Evolutionary conservation across 2,797 vertebrate species (phyloP).

Genomic region (Sebastes hopkinsi): DNA sequence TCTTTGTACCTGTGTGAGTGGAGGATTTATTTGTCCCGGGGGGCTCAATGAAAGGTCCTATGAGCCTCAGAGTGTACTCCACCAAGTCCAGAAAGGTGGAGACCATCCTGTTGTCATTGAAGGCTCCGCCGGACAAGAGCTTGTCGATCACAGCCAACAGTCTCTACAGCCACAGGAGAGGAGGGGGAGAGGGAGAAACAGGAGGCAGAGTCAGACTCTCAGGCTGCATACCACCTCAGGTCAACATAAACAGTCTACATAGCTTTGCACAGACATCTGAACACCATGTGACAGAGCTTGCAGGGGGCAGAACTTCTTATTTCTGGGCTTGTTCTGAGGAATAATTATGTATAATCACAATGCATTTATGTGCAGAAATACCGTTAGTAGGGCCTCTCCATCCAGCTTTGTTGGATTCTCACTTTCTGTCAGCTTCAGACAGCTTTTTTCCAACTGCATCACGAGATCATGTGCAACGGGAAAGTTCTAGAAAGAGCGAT

Average conservation of each 20-base stretch:
- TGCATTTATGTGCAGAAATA: conserved; percentile 31
- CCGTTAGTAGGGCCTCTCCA: conserved; percentile 54
- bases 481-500: conserved; percentile 32
- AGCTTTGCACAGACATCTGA: conserved; percentile 14
- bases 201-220: conserved; percentile 22
- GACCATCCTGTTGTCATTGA: conserved; percentile 54
- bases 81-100: conserved; percentile 64
- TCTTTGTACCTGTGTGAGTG: conserved; percentile 58
- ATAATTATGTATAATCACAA: neutral
- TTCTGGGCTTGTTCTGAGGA: neutral
- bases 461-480: neutral
- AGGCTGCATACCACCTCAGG: conserved; percentile 33
- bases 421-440: too few species aligned
- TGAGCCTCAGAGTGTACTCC: conserved; percentile 64
- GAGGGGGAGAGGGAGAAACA: conserved; percentile 20
- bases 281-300: conserved; percentile 1
- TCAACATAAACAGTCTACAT: conserved; percentile 46
- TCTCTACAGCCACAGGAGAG: conserved; percentile 46
- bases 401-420: neutral
- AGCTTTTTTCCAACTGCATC: conserved; percentile 36
- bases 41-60: conserved; percentile 34
- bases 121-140: conserved; percentile 37
- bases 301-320: conserved; percentile 4
- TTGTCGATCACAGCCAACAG: conserved; percentile 60
- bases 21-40: neutral